These are phyloP conservation scores for Xenopus borealis DNA, from an alignment of 2,113 vertebrate species.

Conservation along the genomic window DNA sequence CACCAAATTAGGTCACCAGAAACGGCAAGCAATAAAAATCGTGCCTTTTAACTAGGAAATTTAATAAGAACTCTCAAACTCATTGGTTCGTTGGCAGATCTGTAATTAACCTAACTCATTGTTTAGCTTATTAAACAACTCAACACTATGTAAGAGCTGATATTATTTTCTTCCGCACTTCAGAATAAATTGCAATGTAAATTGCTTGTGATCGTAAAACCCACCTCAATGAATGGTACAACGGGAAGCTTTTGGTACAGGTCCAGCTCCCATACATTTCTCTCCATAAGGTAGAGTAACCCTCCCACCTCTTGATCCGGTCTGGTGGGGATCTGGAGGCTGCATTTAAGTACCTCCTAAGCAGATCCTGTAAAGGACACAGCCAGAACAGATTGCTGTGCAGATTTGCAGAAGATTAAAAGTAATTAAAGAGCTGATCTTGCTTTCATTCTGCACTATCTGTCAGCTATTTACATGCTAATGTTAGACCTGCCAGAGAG, in stretches of 20 bases:
- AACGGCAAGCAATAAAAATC: no score
- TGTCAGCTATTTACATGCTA: slow-evolving; percentile 75
- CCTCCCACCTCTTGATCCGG: slow-evolving; percentile 23
- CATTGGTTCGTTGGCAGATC: no score
- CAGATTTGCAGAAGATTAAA: slow-evolving; percentile 68
- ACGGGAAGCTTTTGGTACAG: not conserved
- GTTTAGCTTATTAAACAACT: no score
- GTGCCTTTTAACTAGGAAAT: no score
- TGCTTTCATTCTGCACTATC: slow-evolving; percentile 62
- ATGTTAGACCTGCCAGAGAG: slow-evolving; percentile 58
- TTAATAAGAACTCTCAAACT: no score
- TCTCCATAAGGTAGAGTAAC: slow-evolving; percentile 19
- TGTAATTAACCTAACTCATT: no score
- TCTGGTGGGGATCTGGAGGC: slow-evolving; percentile 48
- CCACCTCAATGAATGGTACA: no score
- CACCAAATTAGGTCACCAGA: no score
- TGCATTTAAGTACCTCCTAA: slow-evolving; percentile 53
- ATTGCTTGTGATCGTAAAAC: no score
- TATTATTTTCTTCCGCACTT: no score
- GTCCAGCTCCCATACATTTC: not conserved
- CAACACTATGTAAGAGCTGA: no score
- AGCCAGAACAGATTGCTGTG: slow-evolving; percentile 60
- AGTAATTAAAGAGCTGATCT: slow-evolving; percentile 71
- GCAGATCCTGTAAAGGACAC: slow-evolving; percentile 51
- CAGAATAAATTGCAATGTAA: no score